A percentile compares a stretch with the other conserved stretches of the same genome.
Evolutionary conservation across 1,140 invertebrate species (phyloP).

Genomic region (Leptinotarsa undecemlineata): DNA sequence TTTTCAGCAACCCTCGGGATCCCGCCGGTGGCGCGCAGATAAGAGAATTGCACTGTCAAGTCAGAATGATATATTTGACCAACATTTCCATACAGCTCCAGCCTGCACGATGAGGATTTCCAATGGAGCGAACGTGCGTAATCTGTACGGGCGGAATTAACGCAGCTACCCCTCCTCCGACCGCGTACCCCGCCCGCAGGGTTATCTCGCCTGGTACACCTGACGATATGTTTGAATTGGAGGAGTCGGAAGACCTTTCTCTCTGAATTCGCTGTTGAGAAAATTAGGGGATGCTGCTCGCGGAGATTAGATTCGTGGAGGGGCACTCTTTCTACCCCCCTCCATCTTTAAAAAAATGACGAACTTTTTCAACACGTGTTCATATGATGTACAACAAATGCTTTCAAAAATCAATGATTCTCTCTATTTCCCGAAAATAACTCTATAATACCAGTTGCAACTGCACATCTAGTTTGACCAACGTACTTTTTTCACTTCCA

Average conservation of each 20-base stretch:
- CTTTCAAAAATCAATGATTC: too few species aligned
- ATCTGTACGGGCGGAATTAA: constrained; percentile 56
- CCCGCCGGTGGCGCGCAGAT: constrained; percentile 65
- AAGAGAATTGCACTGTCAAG: constrained; percentile 86
- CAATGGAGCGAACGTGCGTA: constrained; percentile 58
- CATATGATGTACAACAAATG: too few species aligned
- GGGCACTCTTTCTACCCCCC: too few species aligned
- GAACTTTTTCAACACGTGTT: too few species aligned
- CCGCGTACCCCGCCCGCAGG: constrained; percentile 9
- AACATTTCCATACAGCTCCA: constrained; percentile 74
- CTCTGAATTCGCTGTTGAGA: not conserved
- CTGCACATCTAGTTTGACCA: too few species aligned
- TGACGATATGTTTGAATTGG: constrained; percentile 35
- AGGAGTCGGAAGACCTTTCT: not conserved
- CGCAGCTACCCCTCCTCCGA: constrained; percentile 41
- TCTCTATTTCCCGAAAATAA: too few species aligned
- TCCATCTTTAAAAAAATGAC: too few species aligned
- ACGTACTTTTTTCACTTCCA: too few species aligned
- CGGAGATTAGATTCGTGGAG: too few species aligned
- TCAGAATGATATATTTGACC: constrained; percentile 85
- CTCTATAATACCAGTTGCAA: too few species aligned
- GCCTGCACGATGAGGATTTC: constrained; percentile 53
- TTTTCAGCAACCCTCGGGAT: constrained; percentile 53
- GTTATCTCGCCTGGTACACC: constrained; percentile 45
- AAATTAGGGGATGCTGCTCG: too few species aligned